Base-by-base conservation (phyloP, 2,113 vertebrate species). In the Anser cygnoides region DNA sequence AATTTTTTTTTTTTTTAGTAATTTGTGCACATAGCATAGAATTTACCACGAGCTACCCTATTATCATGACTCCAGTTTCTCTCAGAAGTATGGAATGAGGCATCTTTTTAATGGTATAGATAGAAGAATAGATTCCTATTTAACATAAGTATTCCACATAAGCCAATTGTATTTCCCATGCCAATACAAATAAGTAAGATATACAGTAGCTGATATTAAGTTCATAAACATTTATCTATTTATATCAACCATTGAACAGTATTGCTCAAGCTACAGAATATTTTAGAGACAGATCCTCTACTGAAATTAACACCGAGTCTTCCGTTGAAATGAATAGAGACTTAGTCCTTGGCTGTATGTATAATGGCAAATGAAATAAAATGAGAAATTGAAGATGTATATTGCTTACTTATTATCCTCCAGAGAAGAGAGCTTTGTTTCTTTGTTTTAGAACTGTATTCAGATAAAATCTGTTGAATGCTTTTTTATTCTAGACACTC, bases 381-480 rank as follows among this genome's bases (percentile, higher is more conserved):
- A 84, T 20, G 28, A 46, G 37, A 81, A 90, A 65, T 10, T 15
- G 19, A 78, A 95, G 12, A 44, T 43, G 10, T 67, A 63, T 5
- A 5, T 7, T 80, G 37, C 18, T 87, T 87, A 28, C 21, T 71
- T n/a, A 23, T 11, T 39, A 71, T 25, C 16, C 7, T 44, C 20
- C 43, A 73, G 25, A 73, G 5, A 79, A 85, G 3, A 91, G 67
- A 46, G 23, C 12, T 4, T 3, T 4, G 0, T 1, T 23, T 13
- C 35, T 18, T 92, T 33, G 26, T 82, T 70, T 59, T 57, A 10
- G 46, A 70, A 41, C 8, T 71, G 8, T 18, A 37, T 49, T 76
- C 13, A 50, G 23, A 62, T 49, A 68, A 62, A 90, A 83, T 19
- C 46, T 61, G 22, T 20, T 35, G 21, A 59, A 76, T 68, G 76